Evolutionary conservation across 2,888 invertebrate species (phyloP), one percentile per base, ranked within the genome.

Genomic region (Netelia virgata): DNA sequence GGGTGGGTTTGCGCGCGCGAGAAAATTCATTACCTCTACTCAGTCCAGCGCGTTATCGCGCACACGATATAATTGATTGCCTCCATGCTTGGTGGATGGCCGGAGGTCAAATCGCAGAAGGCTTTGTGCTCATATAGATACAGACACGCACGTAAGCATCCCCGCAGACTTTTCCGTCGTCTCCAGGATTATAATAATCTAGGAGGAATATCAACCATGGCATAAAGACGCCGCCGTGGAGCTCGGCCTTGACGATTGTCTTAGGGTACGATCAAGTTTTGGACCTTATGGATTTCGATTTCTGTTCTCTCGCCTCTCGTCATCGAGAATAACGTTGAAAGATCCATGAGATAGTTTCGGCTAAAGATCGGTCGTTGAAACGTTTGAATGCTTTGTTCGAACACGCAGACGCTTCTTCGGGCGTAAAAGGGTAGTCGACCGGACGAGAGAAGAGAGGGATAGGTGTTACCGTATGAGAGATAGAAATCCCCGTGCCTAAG

Each of bases 11-110:
- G 74, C 68, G 85, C 72, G 69, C 80, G 82, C 86, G 89, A 87
- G 87, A 87, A 90, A 92, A 92, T 91, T 92, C 91, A 91, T 92
- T 92, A 92, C 91, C 91, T 90, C 77, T 88, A 88, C 90, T 91
- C 89, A 89, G 91, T 90, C 88, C 89, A 85, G 82, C 87, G 89
- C 89, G 88, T 90, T 89, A 90, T 91, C 90, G 89, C 88, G 87
- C 85, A 83, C 86, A 85, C 86, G 87, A 90, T 89, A 89, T 90
- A 91, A 91, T 91, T 90, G 91, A 91, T 91, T 84, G 84, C 84
- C 76, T 61, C 72, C 80, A 77, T 69, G 77, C 77, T 68, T 89
- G 88, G 89, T 89, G 88, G 88, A 84, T 87, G 86, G 88, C 86
- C 81, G 70, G 85, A 84, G 86, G 87, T 85, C 85, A 84, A 86